Conservation (phyloP, 2,113 vertebrate species). For the Numenius arquata region DNA sequence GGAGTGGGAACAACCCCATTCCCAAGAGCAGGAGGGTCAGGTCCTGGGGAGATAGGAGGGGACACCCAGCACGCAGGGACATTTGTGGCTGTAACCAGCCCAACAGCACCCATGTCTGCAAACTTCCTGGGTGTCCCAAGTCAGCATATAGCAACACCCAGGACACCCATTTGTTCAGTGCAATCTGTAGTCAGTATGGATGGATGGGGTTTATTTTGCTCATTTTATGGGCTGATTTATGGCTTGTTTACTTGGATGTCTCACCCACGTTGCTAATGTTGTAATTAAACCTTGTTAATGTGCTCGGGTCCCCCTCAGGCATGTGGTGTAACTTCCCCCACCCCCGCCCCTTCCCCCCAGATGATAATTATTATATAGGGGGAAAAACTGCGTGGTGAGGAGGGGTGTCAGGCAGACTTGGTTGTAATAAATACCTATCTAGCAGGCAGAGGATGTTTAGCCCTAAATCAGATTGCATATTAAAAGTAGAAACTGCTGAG, state of each 20-base stretch:
- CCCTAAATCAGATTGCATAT: constrained; percentile 10
- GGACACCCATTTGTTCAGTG: neutral
- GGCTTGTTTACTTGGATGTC: neutral
- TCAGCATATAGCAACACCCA: neutral
- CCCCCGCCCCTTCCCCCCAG: rapidly evolving
- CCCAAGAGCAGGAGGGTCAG: neutral
- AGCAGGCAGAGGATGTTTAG: neutral
- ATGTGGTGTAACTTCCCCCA: neutral
- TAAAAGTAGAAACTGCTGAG: constrained; percentile 32
- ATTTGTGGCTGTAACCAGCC: neutral
- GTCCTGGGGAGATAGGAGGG: neutral
- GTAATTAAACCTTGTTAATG: constrained; percentile 20
- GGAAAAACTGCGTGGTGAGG: neutral
- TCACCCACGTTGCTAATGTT: neutral
- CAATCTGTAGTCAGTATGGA: neutral
- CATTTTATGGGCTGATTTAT: neutral
- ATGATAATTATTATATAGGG: neutral
- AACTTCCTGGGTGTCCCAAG: neutral
- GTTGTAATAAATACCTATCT: neutral
- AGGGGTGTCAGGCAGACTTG: neutral
- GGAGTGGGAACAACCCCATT: neutral
- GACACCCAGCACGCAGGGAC: neutral
- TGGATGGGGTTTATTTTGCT: neutral
- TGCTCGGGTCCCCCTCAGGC: neutral
- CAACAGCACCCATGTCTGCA: rapidly evolving